Evolutionary conservation across 1,140 invertebrate species (phyloP), one percentile per base, ranked within the genome.

Genomic region (Steinernema feltiae): DNA sequence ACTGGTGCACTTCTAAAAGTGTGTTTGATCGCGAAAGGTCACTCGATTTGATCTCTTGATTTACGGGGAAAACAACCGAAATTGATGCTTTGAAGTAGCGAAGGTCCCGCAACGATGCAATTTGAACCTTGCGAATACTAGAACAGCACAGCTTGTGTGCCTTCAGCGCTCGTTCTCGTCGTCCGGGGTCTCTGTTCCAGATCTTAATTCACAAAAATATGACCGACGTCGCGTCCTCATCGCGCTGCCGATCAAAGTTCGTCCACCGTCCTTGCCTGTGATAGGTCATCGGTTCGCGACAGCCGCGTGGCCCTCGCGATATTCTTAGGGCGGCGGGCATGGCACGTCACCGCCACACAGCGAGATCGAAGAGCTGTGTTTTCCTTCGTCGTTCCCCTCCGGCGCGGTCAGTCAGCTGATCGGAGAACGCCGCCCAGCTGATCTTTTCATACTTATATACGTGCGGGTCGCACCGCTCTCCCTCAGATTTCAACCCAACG

Each of bases 351-450:
- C 53, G n/a, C n/a, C n/a, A n/a, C n/a, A n/a, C n/a, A n/a, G n/a
- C n/a, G n/a, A n/a, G n/a, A n/a, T n/a, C n/a, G n/a, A n/a, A n/a
- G n/a, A n/a, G n/a, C n/a, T n/a, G n/a, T n/a, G n/a, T n/a, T n/a
- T n/a, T n/a, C n/a, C n/a, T n/a, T n/a, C n/a, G n/a, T n/a, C n/a
- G n/a, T n/a, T n/a, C n/a, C n/a, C n/a, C n/a, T n/a, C n/a, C n/a
- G n/a, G n/a, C n/a, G n/a, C n/a, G n/a, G n/a, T n/a, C n/a, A n/a
- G 53, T 63, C 53, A 63, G 53, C 53, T 63, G 53, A 63, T 63
- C 53, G 53, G 12, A 46, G 41, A 46, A 7, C 53, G 12, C 12
- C 53, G 2, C 24, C 53, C 53, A 63, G 53, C 53, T 27, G 53
- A 41, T 41, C 35, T 41, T 41, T 41, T 41, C 53, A 27, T 3